These are phyloP conservation scores for Augochlora pura DNA, from an alignment of 1,140 invertebrate genomes.

Conservation along the genomic window DNA sequence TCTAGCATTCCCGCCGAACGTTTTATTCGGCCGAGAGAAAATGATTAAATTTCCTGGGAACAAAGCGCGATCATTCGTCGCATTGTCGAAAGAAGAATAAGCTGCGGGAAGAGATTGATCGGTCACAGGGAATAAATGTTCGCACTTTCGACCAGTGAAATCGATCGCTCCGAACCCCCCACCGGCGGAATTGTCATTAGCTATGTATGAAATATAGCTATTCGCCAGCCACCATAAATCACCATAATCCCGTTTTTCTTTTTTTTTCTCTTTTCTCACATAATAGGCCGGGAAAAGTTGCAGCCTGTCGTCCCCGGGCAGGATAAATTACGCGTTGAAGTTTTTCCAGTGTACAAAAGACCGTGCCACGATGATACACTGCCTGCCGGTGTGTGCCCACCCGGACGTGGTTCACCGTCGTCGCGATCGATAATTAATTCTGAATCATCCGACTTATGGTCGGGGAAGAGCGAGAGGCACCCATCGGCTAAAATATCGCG, in stretches of 20 bases:
- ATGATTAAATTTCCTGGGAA: no score
- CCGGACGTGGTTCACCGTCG: no score
- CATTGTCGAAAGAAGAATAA: no score
- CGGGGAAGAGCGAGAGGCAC: no score
- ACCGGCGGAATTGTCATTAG: conserved; percentile 6
- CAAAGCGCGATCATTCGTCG: no score
- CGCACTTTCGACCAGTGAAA: background rate
- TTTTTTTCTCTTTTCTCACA: conserved; percentile 27
- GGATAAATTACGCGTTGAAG: conserved; percentile 35
- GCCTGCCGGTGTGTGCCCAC: no score
- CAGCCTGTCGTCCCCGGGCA: conserved; percentile 21
- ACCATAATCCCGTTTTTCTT: conserved; percentile 38
- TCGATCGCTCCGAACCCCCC: conserved; percentile 21
- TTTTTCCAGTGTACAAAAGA: background rate
- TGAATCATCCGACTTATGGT: background rate
- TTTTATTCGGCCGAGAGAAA: no score
- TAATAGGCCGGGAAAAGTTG: conserved; percentile 39
- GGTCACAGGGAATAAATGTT: background rate
- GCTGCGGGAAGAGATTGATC: no score
- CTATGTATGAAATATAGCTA: conserved; percentile 11
- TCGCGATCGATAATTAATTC: conserved; percentile 35
- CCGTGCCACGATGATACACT: background rate
- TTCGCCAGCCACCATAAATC: conserved; percentile 38
- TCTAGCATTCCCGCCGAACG: no score
- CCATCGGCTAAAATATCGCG: no score